phyloP scores from a whole-genome alignment of 2,797 vertebrate genomes.

The Emys orbicularis region DNA sequence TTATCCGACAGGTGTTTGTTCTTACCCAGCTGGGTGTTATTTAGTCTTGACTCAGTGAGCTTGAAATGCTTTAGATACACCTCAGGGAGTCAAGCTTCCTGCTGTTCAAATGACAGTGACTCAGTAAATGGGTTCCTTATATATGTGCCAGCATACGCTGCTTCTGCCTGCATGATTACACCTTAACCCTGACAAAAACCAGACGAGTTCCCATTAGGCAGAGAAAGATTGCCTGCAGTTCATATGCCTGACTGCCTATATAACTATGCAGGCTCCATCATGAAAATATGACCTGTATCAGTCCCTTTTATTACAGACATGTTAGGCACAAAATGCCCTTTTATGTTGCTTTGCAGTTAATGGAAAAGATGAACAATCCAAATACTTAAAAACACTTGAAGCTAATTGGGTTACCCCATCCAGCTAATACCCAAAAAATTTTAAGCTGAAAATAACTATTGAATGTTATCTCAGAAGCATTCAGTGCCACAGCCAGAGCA shows the following conservation, averaged over 20 bases:
- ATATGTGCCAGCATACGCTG: conserved; percentile 26
- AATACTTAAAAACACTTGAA: not conserved
- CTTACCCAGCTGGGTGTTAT: conserved; percentile 79
- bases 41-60: conserved; percentile 80
- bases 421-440: not conserved
- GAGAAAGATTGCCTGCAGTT: not conserved
- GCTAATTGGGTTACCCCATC: not conserved
- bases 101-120: conserved; percentile 74
- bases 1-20: conserved; percentile 79
- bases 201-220: not conserved
- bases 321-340: not conserved
- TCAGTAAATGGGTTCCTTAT: conserved; percentile 70
- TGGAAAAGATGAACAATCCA: not conserved
- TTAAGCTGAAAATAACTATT: accelerated
- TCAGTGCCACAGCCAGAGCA: not conserved
- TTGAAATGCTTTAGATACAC: conserved; percentile 72
- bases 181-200: not conserved
- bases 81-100: conserved; percentile 70
- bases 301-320: not conserved
- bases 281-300: not conserved
- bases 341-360: not conserved
- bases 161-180: not conserved
- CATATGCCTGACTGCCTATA: not conserved
- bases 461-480: not conserved
- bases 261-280: not conserved